These are phyloP conservation scores for Lepus oiostolus DNA, from an alignment of 2,797 vertebrate genomes.

Conservation along the genomic window DNA sequence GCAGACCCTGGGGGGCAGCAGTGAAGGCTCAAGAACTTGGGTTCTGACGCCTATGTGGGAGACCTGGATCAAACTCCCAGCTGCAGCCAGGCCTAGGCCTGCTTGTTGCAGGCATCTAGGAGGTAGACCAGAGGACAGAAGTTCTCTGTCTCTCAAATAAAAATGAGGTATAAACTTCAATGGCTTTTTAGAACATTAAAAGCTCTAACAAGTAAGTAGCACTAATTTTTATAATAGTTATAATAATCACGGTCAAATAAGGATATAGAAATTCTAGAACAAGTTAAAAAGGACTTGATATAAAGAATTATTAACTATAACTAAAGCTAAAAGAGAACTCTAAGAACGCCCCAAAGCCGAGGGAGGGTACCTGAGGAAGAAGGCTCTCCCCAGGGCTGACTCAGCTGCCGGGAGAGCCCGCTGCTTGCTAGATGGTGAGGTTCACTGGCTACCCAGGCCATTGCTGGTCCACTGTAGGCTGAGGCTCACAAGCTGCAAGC, in stretches of 20 bases:
- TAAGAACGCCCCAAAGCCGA: neutral
- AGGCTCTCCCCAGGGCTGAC: neutral
- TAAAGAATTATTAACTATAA: constrained; percentile 26
- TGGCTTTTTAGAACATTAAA: no score
- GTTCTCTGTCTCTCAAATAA: no score
- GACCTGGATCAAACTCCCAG: no score
- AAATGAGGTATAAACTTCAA: no score
- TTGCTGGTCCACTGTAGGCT: neutral
- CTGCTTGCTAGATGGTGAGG: neutral
- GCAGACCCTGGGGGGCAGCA: no score
- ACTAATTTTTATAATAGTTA: no score
- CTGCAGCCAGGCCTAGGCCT: no score
- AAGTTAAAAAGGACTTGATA: neutral
- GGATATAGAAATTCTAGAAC: neutral
- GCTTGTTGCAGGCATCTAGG: no score
- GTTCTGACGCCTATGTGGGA: no score
- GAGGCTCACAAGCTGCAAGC: neutral
- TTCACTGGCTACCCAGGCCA: neutral
- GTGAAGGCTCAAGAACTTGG: no score
- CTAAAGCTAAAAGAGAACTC: constrained; percentile 8
- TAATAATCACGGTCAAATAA: neutral
- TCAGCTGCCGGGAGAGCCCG: neutral
- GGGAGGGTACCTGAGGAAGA: neutral
- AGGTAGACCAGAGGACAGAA: no score
- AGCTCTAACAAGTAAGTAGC: no score